phyloP scores from a whole-genome alignment of 2,888 invertebrate species.

The Vannuccia rotundouncinata region DNA sequence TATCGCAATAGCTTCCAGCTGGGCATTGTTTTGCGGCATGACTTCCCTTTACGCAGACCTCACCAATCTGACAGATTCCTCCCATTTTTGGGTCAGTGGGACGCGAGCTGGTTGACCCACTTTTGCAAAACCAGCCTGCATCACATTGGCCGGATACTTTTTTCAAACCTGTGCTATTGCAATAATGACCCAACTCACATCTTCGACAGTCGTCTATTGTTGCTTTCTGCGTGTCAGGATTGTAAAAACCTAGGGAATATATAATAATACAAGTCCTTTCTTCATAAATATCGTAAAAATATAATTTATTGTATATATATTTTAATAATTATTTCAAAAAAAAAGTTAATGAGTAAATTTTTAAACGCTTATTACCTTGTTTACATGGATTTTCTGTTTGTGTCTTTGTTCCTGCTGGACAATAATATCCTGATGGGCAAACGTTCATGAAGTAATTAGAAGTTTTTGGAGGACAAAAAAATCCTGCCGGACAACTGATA shows the following conservation, averaged over 20 bases:
- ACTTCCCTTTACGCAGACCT: neutral
- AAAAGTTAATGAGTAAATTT: neutral
- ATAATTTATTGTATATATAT: neutral
- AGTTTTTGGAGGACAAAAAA: neutral
- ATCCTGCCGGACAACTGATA: neutral
- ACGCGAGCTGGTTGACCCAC: neutral
- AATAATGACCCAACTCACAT: neutral
- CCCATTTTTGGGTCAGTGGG: neutral
- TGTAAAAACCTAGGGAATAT: too few relatives aligned
- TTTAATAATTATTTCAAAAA: neutral
- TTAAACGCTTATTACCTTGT: neutral
- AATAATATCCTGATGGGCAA: constrained; percentile 48
- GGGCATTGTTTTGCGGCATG: neutral
- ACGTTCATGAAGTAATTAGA: constrained; percentile 44
- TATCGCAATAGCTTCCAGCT: constrained; percentile 44
- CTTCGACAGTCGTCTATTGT: neutral
- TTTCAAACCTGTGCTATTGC: neutral
- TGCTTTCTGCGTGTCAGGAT: too few relatives aligned
- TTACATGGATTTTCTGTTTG: neutral
- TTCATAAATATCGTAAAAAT: too few relatives aligned
- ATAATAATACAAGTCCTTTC: too few relatives aligned
- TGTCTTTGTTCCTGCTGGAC: constrained; percentile 44
- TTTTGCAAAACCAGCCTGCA: neutral
- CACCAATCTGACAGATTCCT: neutral
- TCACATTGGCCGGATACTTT: neutral